Conservation (phyloP, 2,888 invertebrate genomes). For the Elgonia sp. region DNA sequence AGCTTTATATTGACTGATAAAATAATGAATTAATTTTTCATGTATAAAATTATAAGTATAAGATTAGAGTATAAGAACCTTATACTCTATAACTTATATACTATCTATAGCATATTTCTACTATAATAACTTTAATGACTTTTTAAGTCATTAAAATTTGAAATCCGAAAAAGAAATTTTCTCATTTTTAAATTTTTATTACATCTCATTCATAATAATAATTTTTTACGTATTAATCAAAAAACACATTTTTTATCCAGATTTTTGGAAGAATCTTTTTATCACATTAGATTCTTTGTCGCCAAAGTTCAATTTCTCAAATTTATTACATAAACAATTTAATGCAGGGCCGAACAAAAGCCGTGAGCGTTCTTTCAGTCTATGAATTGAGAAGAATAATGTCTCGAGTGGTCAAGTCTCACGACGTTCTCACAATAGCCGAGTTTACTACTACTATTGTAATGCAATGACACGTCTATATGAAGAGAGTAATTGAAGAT, state of each 20-base stretch:
- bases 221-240: neutral
- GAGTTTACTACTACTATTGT: constrained; percentile 63
- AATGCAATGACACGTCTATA: constrained; percentile 69
- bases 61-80: constrained; percentile 17
- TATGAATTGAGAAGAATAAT: constrained; percentile 73
- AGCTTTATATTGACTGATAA: constrained; percentile 35
- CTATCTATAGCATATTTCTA: too few relatives aligned
- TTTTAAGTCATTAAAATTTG: too few relatives aligned
- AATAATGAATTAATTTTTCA: constrained; percentile 36
- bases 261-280: neutral
- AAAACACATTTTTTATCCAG: neutral
- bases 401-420: constrained; percentile 73
- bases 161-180: too few relatives aligned
- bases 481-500: constrained; percentile 64
- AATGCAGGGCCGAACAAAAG: constrained; percentile 62
- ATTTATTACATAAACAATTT: constrained; percentile 50
- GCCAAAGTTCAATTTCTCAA: neutral
- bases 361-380: constrained; percentile 53
- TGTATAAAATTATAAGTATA: too few relatives aligned
- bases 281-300: neutral
- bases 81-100: constrained; percentile 45
- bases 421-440: constrained; percentile 66
- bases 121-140: too few relatives aligned
- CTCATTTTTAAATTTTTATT: too few relatives aligned
- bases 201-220: too few relatives aligned